These are phyloP conservation scores for Xylota segnis DNA, from an alignment of 2,888 invertebrate genomes.

Conservation along the genomic window DNA sequence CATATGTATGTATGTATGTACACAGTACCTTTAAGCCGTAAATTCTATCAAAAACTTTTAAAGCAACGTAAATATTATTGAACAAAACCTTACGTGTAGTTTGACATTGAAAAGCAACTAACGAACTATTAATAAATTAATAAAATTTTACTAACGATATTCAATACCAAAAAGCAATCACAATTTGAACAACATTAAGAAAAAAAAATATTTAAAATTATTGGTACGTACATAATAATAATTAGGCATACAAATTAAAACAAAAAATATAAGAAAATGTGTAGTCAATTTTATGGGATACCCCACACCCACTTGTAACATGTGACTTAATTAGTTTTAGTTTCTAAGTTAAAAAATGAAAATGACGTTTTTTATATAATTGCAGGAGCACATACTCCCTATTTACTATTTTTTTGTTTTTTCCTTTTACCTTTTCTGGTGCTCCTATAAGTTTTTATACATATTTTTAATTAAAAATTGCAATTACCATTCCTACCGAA, in stretches of 20 bases:
- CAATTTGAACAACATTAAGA: constrained; percentile 44
- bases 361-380: constrained; percentile 20
- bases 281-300: constrained; percentile 73
- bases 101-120: constrained; percentile 41
- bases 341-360: constrained; percentile 44
- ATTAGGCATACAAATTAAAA: constrained; percentile 51
- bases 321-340: constrained; percentile 73
- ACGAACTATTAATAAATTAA: constrained; percentile 39
- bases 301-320: constrained; percentile 70
- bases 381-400: constrained; percentile 26
- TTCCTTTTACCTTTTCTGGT: constrained; percentile 2
- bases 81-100: constrained; percentile 12
- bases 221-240: constrained; percentile 60
- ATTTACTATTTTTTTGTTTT: constrained; percentile 11
- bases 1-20: too few relatives aligned
- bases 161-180: constrained; percentile 66
- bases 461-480: constrained; percentile 12
- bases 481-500: constrained; percentile 71
- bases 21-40: not conserved
- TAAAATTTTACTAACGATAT: constrained; percentile 33
- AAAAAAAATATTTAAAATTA: constrained; percentile 27
- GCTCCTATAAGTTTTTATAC: constrained; percentile 25
- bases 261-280: constrained; percentile 34
- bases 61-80: not conserved
- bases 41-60: not conserved